Conservation (phyloP, 1,140 invertebrate genomes). For the Dendrolimus kikuchii region DNA sequence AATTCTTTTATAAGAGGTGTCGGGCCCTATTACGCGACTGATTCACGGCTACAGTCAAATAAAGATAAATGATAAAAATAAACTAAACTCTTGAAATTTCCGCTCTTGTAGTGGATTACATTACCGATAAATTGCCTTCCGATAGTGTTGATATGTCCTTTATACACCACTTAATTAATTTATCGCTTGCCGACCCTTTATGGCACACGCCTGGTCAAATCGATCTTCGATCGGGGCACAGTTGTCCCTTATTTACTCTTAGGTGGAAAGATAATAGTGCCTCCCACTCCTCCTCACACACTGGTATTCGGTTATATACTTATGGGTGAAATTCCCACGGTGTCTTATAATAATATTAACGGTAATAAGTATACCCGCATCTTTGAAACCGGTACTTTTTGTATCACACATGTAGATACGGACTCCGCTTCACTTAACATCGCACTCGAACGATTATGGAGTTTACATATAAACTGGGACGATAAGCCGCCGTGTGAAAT, state of each 20-base stretch:
- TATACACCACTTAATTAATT: neutral
- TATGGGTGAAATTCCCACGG: neutral
- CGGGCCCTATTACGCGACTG: neutral
- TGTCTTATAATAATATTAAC: neutral
- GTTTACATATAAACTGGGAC: no score
- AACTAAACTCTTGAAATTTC: neutral
- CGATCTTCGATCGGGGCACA: slow-evolving; percentile 5
- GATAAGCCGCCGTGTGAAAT: no score
- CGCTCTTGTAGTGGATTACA: slow-evolving; percentile 2
- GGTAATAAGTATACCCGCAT: no score
- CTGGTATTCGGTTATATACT: slow-evolving; percentile 4
- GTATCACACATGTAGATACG: no score
- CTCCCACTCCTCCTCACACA: slow-evolving; percentile 1
- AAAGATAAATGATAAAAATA: neutral
- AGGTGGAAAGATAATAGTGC: slow-evolving; percentile 3
- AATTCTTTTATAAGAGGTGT: slow-evolving; percentile 3
- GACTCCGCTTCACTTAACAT: no score
- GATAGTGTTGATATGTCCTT: slow-evolving; percentile 1
- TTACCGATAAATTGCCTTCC: neutral
- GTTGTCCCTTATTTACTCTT: slow-evolving; percentile 3
- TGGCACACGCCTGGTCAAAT: slow-evolving; percentile 2
- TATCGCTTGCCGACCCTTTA: neutral
- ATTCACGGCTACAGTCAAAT: slow-evolving; percentile 1
- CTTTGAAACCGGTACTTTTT: no score
- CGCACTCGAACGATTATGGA: no score